A percentile compares a stretch with the other conserved stretches of the same genome.
phyloP scores from a whole-genome alignment of 2,888 invertebrate genomes.

The Arctia plantaginis region DNA sequence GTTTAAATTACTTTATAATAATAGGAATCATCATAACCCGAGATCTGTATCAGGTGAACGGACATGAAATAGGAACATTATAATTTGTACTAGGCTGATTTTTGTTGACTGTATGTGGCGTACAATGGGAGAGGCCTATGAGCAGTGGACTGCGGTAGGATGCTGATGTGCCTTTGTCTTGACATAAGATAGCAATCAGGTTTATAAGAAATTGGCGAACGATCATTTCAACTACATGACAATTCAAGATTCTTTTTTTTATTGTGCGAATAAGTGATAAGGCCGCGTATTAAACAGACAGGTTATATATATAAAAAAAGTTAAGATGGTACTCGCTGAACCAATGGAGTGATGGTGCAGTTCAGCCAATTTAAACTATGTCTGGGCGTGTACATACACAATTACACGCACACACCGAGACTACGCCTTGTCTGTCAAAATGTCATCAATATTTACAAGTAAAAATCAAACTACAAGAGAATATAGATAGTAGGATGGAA shows the following conservation, averaged over 20 bases:
- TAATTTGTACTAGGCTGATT: constrained; percentile 46
- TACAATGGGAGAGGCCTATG: no score
- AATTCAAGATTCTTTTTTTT: background rate
- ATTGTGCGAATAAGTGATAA: background rate
- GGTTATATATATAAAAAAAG: no score
- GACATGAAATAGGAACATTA: constrained; percentile 48
- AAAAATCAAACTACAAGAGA: no score
- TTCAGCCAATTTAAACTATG: no score
- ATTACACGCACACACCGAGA: no score
- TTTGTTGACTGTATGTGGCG: constrained; percentile 4
- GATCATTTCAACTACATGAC: background rate
- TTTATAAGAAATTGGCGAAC: background rate
- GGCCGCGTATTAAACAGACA: background rate
- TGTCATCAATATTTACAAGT: no score
- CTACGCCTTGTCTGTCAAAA: no score
- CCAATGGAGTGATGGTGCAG: no score
- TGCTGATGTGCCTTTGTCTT: background rate
- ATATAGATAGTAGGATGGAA: no score
- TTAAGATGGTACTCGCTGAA: no score
- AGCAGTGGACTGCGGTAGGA: no score
- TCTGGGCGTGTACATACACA: no score
- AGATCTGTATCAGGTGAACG: constrained; percentile 54
- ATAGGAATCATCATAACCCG: constrained; percentile 54
- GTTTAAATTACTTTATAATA: constrained; percentile 47
- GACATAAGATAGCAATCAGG: background rate